Evolutionary conservation across 2,888 invertebrate species (phyloP).

Genomic region (Heliconius ismenius): DNA sequence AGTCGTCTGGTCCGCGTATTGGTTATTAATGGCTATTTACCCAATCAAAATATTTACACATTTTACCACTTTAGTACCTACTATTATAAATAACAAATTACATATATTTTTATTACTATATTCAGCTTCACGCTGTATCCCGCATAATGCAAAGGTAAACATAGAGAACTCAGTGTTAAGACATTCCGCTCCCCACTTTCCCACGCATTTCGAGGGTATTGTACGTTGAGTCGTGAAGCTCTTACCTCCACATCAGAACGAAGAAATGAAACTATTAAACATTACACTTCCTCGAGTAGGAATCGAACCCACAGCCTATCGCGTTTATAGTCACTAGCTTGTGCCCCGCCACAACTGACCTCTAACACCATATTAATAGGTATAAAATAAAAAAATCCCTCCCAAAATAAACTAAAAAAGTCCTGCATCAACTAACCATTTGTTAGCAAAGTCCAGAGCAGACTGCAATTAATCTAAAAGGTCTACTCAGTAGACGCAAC

Average conservation of each 20-base stretch:
- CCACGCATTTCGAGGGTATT: no score
- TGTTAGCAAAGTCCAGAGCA: constrained; percentile 21
- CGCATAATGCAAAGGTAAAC: no score
- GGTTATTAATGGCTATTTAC: background rate
- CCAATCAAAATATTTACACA: constrained; percentile 1
- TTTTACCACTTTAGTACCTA: background rate
- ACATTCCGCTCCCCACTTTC: no score
- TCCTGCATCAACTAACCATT: constrained; percentile 24
- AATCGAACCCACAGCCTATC: no score
- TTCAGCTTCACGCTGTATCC: background rate
- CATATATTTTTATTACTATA: background rate
- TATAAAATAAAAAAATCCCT: background rate
- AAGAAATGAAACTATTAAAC: no score
- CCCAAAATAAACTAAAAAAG: constrained; percentile 2
- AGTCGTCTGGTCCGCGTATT: background rate
- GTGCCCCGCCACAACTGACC: no score
- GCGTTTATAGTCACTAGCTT: no score
- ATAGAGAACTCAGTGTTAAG: no score
- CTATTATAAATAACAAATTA: background rate
- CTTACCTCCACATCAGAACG: no score
- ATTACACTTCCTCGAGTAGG: no score
- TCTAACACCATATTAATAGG: background rate
- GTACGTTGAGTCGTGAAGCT: no score
- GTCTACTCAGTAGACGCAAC: constrained; percentile 24
- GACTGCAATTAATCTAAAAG: constrained; percentile 27